Base-by-base conservation (phyloP, 2,113 vertebrate genomes). In the Poicephalus gulielmi region DNA sequence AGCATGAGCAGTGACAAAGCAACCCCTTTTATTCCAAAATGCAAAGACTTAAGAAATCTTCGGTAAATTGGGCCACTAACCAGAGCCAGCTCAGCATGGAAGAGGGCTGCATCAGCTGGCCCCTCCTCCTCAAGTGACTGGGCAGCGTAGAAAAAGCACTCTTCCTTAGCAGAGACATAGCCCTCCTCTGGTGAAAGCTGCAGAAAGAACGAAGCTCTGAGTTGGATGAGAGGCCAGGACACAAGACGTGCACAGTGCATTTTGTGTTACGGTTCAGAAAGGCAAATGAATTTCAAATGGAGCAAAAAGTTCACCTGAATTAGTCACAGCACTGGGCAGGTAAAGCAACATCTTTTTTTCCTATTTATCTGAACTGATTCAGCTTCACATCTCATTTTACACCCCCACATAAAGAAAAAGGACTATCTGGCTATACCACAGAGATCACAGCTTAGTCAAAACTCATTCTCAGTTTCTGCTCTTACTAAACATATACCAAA, bases 51-150 rank as follows among this genome's bases (percentile, higher is more conserved):
- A 67, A 97, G 67, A 71, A 95, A 97, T 91, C 83, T 75, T 94
- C 73, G 84, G 31, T 92, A 97, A 97, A 55, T 78, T 64, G 47
- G 90, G 93, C 81, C 94, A 99, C 98, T 99, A 98, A 99, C 99
- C 99, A 99, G 98, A 98, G 99, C 99, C 95, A 99, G 98, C 97
- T 99, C 98, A 97, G 99, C 99, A 98, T 96, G 98, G 98, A 99
- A 99, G 97, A 99, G 96, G 97, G 98, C 97, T 97, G 97, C 97
- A 98, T 98, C 99, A 95, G 97, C 86, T 96, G 98, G 98, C 96
- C 98, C 98, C 96, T 98, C 98, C 95, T 98, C 98, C 98, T 98
- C 97, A 96, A 98, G 95, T 97, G 98, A 98, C 96, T 98, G 98
- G 97, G 93, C 97, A 94, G 96, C 96, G 98, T 98, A 98, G 98